A percentile compares a stretch with the other conserved stretches of the same genome.
Conservation (phyloP, 2,113 vertebrate species). For the Chamaetylas fuelleborni region DNA sequence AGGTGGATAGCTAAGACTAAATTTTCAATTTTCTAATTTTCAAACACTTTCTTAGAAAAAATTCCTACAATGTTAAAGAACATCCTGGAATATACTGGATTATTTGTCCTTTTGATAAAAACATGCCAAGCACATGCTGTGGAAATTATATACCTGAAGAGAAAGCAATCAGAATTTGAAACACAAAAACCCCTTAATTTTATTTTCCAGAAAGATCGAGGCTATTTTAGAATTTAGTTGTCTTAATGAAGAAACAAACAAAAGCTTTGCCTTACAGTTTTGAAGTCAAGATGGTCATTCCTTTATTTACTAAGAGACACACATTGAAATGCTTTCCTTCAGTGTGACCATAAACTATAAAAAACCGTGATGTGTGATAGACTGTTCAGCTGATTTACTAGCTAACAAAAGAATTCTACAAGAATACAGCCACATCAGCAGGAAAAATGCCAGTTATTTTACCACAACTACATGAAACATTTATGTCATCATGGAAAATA, state of each 20-base stretch:
- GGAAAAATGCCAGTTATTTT: neutral
- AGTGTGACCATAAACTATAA: neutral
- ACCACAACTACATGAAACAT: neutral
- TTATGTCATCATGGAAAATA: neutral
- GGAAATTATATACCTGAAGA: neutral
- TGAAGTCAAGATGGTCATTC: neutral
- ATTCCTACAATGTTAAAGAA: neutral
- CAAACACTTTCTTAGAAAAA: neutral
- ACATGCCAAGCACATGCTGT: neutral
- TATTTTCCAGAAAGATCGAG: neutral
- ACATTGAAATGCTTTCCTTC: neutral
- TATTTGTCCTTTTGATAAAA: neutral
- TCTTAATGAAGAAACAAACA: neutral
- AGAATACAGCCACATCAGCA: too few species aligned
- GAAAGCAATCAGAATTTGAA: neutral
- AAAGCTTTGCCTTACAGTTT: neutral
- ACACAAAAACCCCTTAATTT: neutral
- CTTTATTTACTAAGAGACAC: neutral
- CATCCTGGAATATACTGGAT: neutral
- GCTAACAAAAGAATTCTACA: neutral
- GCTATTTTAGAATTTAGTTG: neutral
- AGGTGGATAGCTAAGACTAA: neutral
- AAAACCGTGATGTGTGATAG: neutral
- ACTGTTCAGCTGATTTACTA: neutral
- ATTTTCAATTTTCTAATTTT: neutral